phyloP scores from a whole-genome alignment of 2,888 invertebrate genomes.

The Odontomyia ornata region DNA sequence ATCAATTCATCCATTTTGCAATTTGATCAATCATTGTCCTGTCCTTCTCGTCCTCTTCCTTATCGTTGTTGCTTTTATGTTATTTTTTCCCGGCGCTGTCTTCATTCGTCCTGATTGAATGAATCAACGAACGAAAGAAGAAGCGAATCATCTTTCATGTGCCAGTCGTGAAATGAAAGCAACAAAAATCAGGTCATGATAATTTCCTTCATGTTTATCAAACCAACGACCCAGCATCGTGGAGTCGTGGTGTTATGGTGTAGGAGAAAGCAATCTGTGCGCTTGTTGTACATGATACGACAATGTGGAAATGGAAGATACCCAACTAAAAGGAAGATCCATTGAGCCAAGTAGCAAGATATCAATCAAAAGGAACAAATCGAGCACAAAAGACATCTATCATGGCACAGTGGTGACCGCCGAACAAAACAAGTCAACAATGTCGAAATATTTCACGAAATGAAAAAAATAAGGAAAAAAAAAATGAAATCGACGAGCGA shows the following conservation, averaged over 20 bases:
- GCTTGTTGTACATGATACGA: background rate
- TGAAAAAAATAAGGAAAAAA: background rate
- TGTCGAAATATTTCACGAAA: constrained; percentile 27
- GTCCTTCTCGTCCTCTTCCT: background rate
- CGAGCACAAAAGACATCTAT: constrained; percentile 40
- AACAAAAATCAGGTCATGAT: constrained; percentile 40
- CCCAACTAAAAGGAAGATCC: background rate
- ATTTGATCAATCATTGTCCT: constrained; percentile 35
- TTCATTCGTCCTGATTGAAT: background rate
- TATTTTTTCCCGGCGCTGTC: background rate
- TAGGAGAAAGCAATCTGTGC: background rate
- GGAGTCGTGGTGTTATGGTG: background rate
- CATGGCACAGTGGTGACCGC: constrained; percentile 34
- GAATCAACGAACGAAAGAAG: background rate
- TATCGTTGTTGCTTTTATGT: background rate
- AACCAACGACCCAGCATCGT: background rate
- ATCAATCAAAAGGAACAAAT: constrained; percentile 42
- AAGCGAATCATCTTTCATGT: background rate
- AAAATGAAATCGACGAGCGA: background rate
- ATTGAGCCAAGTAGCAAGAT: constrained; percentile 16
- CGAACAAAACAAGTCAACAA: constrained; percentile 42
- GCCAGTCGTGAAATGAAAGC: constrained; percentile 9
- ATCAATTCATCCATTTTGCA: constrained; percentile 15
- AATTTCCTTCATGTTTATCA: constrained; percentile 38
- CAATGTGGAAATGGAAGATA: background rate